phyloP scores from a whole-genome alignment of 2,797 vertebrate species.

The Galagoides demidoff region DNA sequence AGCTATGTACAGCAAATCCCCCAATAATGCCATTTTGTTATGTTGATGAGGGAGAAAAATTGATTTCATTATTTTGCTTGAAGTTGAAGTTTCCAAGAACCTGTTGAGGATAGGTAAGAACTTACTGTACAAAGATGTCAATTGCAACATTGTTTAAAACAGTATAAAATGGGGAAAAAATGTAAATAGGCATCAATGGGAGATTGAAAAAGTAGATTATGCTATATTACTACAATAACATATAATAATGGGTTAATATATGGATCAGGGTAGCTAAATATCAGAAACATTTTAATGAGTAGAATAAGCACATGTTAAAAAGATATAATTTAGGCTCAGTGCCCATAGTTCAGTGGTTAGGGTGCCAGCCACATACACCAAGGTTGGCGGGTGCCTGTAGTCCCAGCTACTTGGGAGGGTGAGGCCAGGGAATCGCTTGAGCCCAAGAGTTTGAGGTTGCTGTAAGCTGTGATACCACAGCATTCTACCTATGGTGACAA shows the following conservation, averaged over 20 bases:
- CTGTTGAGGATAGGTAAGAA: background rate
- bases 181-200: background rate
- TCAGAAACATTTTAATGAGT: background rate
- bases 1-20: background rate
- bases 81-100: background rate
- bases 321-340: background rate
- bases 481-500: no score
- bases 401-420: no score
- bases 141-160: constrained; percentile 6
- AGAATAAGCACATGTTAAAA: constrained; percentile 19
- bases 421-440: no score
- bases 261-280: background rate
- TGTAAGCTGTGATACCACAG: no score
- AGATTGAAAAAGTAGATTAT: background rate
- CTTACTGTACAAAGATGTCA: background rate
- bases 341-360: no score
- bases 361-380: no score
- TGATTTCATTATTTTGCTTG: background rate
- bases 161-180: background rate
- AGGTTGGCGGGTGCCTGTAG: no score
- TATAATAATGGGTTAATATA: background rate
- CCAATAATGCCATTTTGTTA: background rate
- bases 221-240: background rate
- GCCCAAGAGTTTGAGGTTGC: no score
- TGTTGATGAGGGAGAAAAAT: background rate